These are phyloP conservation scores for Wasmannia auropunctata DNA, from an alignment of 1,140 invertebrate species.

Conservation along the genomic window DNA sequence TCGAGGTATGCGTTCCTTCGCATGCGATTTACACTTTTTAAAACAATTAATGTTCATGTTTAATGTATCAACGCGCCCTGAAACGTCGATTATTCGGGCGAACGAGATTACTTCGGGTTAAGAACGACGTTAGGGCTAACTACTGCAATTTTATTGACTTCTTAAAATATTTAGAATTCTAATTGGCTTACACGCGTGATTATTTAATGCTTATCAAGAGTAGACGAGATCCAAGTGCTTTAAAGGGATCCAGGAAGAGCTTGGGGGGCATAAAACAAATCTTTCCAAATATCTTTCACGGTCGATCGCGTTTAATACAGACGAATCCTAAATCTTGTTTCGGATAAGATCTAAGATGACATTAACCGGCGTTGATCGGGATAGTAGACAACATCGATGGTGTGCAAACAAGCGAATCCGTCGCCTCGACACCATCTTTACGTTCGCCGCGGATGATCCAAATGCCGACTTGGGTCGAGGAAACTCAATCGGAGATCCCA, in stretches of 20 bases:
- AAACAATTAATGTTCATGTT: constrained; percentile 66
- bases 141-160: neutral
- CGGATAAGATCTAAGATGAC: neutral
- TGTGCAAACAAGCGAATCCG: constrained; percentile 41
- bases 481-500: constrained; percentile 59
- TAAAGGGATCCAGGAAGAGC: neutral
- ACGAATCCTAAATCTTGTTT: neutral
- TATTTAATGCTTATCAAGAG: neutral
- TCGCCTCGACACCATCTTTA: constrained; percentile 33
- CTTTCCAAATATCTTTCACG: neutral
- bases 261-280: neutral
- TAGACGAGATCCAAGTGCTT: neutral
- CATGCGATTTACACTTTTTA: neutral
- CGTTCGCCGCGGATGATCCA: constrained; percentile 32
- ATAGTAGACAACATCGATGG: neutral
- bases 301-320: neutral
- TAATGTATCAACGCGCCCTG: constrained; percentile 36
- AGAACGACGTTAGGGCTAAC: neutral
- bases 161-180: neutral
- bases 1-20: neutral
- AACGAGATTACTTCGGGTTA: constrained; percentile 18
- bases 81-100: neutral
- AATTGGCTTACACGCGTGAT: neutral
- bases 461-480: constrained; percentile 28
- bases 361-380: neutral